Evolutionary conservation across 2,888 invertebrate species (phyloP), one percentile per base, ranked within the genome.

Genomic region (Noctua pronuba): DNA sequence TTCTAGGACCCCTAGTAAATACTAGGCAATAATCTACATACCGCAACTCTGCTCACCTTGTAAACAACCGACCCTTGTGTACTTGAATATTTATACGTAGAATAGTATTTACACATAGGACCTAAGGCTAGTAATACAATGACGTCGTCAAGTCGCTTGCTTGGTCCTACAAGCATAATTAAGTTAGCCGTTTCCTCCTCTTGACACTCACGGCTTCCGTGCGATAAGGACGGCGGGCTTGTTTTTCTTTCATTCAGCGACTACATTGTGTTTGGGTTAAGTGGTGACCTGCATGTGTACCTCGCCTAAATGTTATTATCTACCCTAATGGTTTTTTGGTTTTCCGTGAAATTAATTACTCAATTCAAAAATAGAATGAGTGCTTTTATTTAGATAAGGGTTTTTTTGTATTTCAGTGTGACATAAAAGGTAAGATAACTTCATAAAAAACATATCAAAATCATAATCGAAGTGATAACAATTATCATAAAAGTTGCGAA

Each of bases 171-270:
- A 78, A 71, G 84, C 88, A 88, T 88, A 87, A 87, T 88, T 88
- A 86, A 88, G 87, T 85, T 80, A 88, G 79, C 76, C 82, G 86
- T 84, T 87, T 87, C 87, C 88, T 69, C 18, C 73, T 65, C 88
- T 79, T 88, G 87, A 86, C 86, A 86, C 88, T 81, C 70, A 85
- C 80, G 79, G 82, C 85, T 82, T 87, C 86, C 86, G 80, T 72
- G 64, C 85, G 87, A 85, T 87, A 88, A 83, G 88, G 79, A 69
- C 65, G 68, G 52, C 18, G n/a, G 64, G 46, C 60, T 68, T 83
- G 80, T 87, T 87, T 87, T 88, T 88, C 85, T 85, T 87, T 78
- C 88, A 88, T 86, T 87, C 72, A 80, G 60, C 66, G 79, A 73
- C 62, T 73, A 76, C 76, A 84, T 80, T 86, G 76, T 87, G 79